These are phyloP conservation scores for Oncorhynchus clarkii DNA, from an alignment of 2,113 vertebrate species.

Conservation along the genomic window DNA sequence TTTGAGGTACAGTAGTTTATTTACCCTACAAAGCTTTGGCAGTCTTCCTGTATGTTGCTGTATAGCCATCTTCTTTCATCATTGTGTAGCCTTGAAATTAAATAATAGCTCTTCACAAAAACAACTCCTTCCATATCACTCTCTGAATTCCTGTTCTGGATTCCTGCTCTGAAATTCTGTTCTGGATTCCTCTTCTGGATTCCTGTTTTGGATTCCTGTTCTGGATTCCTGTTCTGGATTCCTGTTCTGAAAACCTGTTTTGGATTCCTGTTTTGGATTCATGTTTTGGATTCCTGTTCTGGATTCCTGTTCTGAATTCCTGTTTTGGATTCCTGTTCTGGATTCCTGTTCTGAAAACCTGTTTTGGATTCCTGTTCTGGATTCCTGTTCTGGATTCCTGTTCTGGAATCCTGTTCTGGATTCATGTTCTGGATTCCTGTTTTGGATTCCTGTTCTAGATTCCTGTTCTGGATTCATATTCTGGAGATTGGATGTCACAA, in stretches of 20 bases:
- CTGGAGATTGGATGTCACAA: background rate
- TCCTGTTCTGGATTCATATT: background rate
- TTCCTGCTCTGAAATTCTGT: background rate
- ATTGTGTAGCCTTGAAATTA: background rate
- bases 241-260: background rate
- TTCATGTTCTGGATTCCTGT: too few relatives aligned
- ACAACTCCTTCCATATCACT: background rate
- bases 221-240: background rate
- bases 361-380: too few relatives aligned
- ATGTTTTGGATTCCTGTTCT: background rate
- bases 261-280: background rate
- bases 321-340: background rate
- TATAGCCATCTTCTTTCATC: background rate
- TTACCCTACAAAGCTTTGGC: background rate
- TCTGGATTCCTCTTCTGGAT: background rate
- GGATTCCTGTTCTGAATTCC: background rate
- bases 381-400: too few relatives aligned
- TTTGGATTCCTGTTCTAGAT: background rate
- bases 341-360: too few relatives aligned
- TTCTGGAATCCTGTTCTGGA: too few relatives aligned
- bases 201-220: background rate
- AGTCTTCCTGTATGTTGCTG: background rate
- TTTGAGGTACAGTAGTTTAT: background rate
- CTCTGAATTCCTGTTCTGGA: background rate
- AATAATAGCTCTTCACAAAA: background rate